phyloP scores from a whole-genome alignment of 2,888 invertebrate species.

The Acleris laterana region DNA sequence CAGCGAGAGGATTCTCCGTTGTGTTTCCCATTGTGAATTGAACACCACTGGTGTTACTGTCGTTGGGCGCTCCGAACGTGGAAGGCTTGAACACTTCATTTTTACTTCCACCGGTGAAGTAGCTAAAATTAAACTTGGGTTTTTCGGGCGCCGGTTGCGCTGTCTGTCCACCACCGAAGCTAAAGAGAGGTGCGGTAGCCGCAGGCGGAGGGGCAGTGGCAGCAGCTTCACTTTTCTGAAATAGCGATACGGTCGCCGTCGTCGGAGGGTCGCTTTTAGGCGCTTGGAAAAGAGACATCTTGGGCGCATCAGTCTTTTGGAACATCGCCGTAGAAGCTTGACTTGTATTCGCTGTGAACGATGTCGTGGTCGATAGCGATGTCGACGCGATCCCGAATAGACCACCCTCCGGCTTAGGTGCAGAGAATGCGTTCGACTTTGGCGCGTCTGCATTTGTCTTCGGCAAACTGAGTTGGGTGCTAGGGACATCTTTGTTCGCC shows the following conservation, averaged over 20 bases:
- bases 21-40: slow-evolving; percentile 38
- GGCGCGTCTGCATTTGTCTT: slow-evolving; percentile 39
- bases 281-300: slow-evolving; percentile 46
- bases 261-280: slow-evolving; percentile 39
- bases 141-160: slow-evolving; percentile 50
- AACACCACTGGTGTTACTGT: slow-evolving; percentile 39
- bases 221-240: slow-evolving; percentile 33
- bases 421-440: slow-evolving; percentile 47
- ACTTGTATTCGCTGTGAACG: slow-evolving; percentile 37
- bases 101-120: slow-evolving; percentile 53
- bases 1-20: slow-evolving; percentile 29
- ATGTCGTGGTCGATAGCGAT: slow-evolving; percentile 39
- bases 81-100: slow-evolving; percentile 49
- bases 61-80: slow-evolving; percentile 44
- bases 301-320: slow-evolving; percentile 41
- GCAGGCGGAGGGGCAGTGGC: slow-evolving; percentile 34
- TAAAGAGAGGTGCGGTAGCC: slow-evolving; percentile 55
- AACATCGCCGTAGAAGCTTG: slow-evolving; percentile 46
- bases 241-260: slow-evolving; percentile 26
- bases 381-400: slow-evolving; percentile 45
- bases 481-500: slow-evolving; percentile 37
- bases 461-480: slow-evolving; percentile 17
- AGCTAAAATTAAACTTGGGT: slow-evolving; percentile 61
- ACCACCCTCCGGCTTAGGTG: slow-evolving; percentile 38
- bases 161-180: slow-evolving; percentile 51